Conservation (phyloP, 2,113 vertebrate genomes). For the Brachionichthys hirsutus region DNA sequence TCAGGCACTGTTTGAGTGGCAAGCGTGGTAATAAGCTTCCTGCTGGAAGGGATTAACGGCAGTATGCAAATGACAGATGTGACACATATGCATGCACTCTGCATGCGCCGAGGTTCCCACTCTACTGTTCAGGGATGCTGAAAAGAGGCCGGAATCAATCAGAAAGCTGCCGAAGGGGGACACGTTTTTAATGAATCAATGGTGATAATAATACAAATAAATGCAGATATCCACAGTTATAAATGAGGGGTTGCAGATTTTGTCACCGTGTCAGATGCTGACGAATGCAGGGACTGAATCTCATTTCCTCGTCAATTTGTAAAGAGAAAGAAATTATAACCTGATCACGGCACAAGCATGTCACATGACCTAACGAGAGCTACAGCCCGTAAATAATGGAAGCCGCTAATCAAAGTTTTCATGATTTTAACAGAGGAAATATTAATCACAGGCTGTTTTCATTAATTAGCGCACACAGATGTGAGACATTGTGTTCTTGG, state of each 20-base stretch:
- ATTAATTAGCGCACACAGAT: constrained; percentile 14
- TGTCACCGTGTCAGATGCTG: constrained; percentile 8
- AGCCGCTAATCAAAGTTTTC: constrained; percentile 11
- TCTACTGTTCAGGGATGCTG: constrained; percentile 7
- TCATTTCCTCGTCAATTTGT: constrained; percentile 19
- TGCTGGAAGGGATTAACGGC: constrained; percentile 40
- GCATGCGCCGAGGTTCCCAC: constrained; percentile 28
- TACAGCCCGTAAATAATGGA: constrained; percentile 36
- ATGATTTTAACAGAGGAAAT: constrained; percentile 26
- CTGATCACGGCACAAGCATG: constrained; percentile 23
- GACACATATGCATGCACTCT: constrained; percentile 52
- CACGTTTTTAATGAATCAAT: constrained; percentile 2
- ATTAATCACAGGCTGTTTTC: constrained; percentile 25
- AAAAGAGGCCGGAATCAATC: constrained; percentile 15
- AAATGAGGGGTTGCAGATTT: constrained; percentile 28
- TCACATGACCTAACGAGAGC: constrained; percentile 24
- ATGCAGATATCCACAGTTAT: constrained; percentile 16
- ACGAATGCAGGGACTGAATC: constrained; percentile 11
- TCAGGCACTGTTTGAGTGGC: constrained; percentile 49
- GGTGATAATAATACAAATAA: not conserved
- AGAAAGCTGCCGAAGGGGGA: constrained; percentile 11
- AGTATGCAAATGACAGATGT: constrained; percentile 56
- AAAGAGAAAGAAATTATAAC: constrained; percentile 5
- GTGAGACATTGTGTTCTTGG: not conserved
- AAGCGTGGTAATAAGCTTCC: constrained; percentile 49